These are phyloP conservation scores for Hofmannophila pseudospretella DNA, from an alignment of 2,888 invertebrate genomes.

Conservation along the genomic window DNA sequence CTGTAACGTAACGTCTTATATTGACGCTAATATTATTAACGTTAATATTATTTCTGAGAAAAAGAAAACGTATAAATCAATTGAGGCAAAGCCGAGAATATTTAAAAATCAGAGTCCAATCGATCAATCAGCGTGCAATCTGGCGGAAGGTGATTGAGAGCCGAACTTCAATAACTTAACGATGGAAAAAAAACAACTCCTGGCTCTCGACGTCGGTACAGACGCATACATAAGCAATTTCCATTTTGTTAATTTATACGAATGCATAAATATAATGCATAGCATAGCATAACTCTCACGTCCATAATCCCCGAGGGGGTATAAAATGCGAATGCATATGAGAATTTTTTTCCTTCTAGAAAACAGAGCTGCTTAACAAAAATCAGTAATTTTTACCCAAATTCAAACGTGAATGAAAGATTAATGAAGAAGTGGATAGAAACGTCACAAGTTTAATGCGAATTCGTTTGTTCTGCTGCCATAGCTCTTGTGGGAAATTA, in stretches of 20 bases:
- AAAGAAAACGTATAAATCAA: slow-evolving; percentile 3
- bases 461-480: neutral
- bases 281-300: too few species aligned
- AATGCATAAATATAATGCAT: slow-evolving; percentile 1
- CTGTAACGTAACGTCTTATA: too few species aligned
- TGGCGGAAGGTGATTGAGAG: slow-evolving; percentile 42
- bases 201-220: slow-evolving; percentile 18
- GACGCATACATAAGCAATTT: slow-evolving; percentile 9
- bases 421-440: too few species aligned
- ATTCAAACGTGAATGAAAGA: too few species aligned
- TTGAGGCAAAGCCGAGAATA: slow-evolving; percentile 6
- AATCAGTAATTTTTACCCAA: too few species aligned
- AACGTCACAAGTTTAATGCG: slow-evolving; percentile 3
- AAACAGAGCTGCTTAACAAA: too few species aligned
- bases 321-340: too few species aligned
- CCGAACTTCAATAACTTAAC: slow-evolving; percentile 32
- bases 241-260: slow-evolving; percentile 2
- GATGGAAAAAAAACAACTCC: slow-evolving; percentile 28
- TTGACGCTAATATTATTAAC: too few species aligned
- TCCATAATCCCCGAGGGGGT: too few species aligned
- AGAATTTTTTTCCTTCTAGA: too few species aligned
- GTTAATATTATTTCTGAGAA: too few species aligned
- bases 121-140: slow-evolving; percentile 54
- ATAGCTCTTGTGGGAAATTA: slow-evolving; percentile 3
- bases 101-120: slow-evolving; percentile 48